Conservation (phyloP, 2,113 vertebrate genomes). For the Pelvicachromis taeniatus region DNA sequence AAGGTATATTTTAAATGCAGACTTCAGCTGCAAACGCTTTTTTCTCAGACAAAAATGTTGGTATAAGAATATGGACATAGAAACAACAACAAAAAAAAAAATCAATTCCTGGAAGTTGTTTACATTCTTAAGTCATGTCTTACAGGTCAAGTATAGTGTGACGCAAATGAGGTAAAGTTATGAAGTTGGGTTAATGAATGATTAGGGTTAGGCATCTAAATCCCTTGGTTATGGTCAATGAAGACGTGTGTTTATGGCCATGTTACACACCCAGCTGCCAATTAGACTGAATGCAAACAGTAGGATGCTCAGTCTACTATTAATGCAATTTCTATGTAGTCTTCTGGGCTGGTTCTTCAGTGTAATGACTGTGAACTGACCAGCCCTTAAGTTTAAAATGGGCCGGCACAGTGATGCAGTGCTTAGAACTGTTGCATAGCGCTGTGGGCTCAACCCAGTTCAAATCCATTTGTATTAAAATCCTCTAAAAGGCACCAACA, state of each 20-base stretch:
- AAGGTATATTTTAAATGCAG: not conserved
- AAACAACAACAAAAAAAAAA: not conserved
- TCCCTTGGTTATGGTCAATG: not conserved
- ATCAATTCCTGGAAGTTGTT: accelerated
- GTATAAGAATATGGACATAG: not conserved
- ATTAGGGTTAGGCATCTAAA: not conserved
- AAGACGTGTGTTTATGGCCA: accelerated
- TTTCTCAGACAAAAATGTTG: not conserved
- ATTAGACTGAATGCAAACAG: not conserved
- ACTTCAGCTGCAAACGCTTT: not conserved
- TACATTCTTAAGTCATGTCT: not conserved
- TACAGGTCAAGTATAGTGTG: not conserved
- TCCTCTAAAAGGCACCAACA: not conserved
- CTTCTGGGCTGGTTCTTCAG: not conserved
- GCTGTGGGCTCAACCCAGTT: not conserved
- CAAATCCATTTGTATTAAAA: not conserved
- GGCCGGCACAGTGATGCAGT: not conserved
- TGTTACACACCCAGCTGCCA: not conserved
- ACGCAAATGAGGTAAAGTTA: not conserved
- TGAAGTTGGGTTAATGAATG: not conserved
- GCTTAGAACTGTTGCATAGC: not conserved
- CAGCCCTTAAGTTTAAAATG: not conserved
- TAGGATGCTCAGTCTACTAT: not conserved
- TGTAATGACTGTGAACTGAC: not conserved
- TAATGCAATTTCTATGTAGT: not conserved